Base-by-base conservation (phyloP, 1,140 invertebrate species). In the Streblospio benedicti region DNA sequence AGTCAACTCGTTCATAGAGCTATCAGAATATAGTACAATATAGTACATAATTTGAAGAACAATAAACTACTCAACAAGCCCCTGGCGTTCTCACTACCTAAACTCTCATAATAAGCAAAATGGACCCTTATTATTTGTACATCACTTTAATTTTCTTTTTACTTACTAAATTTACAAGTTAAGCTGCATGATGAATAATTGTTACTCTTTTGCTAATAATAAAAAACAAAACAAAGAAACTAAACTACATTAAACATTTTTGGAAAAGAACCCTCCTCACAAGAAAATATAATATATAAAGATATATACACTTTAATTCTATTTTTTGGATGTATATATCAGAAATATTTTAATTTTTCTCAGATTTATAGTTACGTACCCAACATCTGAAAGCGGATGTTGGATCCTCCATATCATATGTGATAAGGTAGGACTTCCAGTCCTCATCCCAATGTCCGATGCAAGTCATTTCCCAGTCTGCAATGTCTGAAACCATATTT, bases 391-490 rank as follows among this genome's bases (percentile, higher is more conserved):
- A 98, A 76, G 87, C 91, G 14, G 91, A 95, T 65, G 91, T 89
- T 0, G 94, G 89, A 83, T 98, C 94, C 63, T 95, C 80, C 71
- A 93, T 91, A 75, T 97, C 93, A 73, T 90, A 97, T 0, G 95
- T 98, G 60, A 97, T 91, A 1, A 98, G 76, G 79, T 97, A 97
- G 0, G 93, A 97, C 75, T 91, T 93, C 0, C 96, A 81, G 83
- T 97, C 96, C 75, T 98, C 95, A 75, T 95, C 95, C 90, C 92
- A 97, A 75, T 85, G 97, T 1, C 93, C 95, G 67, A 97, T 93
- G 75, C 95, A 98, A 71, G 94, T 92, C 85, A 98, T 88, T 72
- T 86, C 87, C 69, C 97, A 94, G 83, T 98, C 94, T 16, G 93
- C 91, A 70, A 94, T 89, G 82, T 89, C 86, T 87, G 65, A 3